These are phyloP conservation scores for Anniella stebbinsi DNA, from an alignment of 2,797 vertebrate genomes.

Conservation along the genomic window DNA sequence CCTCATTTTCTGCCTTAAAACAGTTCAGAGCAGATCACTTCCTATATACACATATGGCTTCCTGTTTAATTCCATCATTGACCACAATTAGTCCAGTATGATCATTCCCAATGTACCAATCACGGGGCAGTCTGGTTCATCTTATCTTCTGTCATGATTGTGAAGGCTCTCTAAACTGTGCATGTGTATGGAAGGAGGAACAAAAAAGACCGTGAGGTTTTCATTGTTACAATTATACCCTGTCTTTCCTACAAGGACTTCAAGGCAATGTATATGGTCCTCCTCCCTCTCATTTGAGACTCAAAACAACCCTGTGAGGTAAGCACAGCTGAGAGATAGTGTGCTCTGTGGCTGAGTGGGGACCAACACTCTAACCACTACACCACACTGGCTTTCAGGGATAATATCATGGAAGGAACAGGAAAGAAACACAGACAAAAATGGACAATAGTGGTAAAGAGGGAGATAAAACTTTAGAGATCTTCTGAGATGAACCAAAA, in stretches of 20 bases:
- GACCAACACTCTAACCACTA: background rate
- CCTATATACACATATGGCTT: slow-evolving; percentile 20
- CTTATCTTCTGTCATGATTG: background rate
- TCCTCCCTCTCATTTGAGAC: background rate
- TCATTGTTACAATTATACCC: background rate
- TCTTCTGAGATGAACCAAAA: background rate
- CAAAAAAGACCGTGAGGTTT: background rate
- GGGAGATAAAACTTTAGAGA: background rate
- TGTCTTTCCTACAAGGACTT: background rate
- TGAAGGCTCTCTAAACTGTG: background rate
- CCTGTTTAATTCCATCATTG: background rate
- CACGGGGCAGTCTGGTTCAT: background rate
- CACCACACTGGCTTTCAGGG: background rate
- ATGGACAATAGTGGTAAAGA: background rate
- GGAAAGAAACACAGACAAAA: background rate
- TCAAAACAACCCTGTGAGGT: background rate
- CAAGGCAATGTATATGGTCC: background rate
- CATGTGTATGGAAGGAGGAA: background rate
- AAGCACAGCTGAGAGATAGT: background rate
- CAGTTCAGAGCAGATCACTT: background rate
- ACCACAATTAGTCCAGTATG: slow-evolving; percentile 12
- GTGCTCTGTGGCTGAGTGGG: background rate
- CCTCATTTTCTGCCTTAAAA: slow-evolving; percentile 25
- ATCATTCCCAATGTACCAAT: slow-evolving; percentile 3
- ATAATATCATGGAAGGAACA: background rate